Evolutionary conservation across 1,140 invertebrate species (phyloP), one percentile per base, ranked within the genome.

Genomic region (Drosophila azteca): DNA sequence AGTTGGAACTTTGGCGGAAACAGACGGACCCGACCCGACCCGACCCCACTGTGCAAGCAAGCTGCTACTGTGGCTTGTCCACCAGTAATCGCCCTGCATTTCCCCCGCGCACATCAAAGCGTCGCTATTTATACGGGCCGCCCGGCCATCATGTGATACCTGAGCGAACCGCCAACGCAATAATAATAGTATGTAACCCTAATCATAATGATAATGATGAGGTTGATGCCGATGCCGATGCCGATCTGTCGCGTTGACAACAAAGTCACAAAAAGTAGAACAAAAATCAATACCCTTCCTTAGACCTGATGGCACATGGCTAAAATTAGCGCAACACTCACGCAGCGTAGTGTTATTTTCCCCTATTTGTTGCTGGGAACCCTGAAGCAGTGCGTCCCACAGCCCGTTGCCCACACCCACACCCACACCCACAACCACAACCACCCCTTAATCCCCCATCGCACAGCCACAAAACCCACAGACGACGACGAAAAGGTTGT

Each of bases 201-300:
- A 54, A 61, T 53, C 29, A 77, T 64, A 53, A 44, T 70, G 22
- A 67, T 61, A 51, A 61, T 69, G 26, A 66, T 49, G 57, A 41
- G 63, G 44, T 54, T 60, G 43, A 35, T 60, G 17, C 51, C 53
- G 29, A 71, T 58, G 67, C 31, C 45, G 66, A 75, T 78, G 75
- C 58, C 60, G 75, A 70, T 70, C 67, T 78, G 62, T 55, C 46
- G 69, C 45, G 20, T 39, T 39, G 35, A 71, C 39, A 77, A 55
- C 20, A 60, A 60, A 46, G 29, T 15, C 9, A 62, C 45, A 51
- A 49, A 26, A 26, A 26, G 24, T 26, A 26, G 29, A 46, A 69
- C 17, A 79, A 84, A 84, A 84, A 84, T 87, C 81, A 87, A 87
- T 84, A 84, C 35, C 41, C 59, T 78, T 65, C 57, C 65, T 76